Base-by-base conservation (phyloP, 2,113 vertebrate species). In the Xiphophorus maculatus region DNA sequence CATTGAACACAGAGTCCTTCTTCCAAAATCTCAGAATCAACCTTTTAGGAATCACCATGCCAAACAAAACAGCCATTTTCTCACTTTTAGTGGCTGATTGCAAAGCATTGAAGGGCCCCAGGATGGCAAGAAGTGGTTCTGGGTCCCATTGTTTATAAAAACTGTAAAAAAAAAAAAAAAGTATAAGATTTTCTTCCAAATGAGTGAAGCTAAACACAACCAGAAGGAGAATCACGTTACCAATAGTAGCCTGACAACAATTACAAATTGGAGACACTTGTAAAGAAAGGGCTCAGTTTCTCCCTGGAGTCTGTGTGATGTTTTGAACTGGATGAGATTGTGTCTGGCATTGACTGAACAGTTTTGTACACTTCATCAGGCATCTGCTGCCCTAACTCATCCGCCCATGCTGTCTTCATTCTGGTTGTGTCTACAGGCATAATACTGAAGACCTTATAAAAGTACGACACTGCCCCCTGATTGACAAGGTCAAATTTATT, bases 291-390 rank as follows among this genome's bases (percentile, higher is more conserved):
- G 14, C 13, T 17, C 27, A 74, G 22, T n/a, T 64, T 66, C 32
- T 65, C 40, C 9, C 61, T 0, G 2, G 29, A 65, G 13, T 73
- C 64, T 66, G 37, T 67, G 51, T 40, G 33, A 4, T 5, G 44
- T 54, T 54, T 54, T 69, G 28, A 54, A 69, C 44, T 69, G 44
- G 25, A 25, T 69, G 15, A 35, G 33, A 54, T 66, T 42, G 13
- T 66, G 0, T 13, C 32, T 66, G 14, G 64, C 44, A 66, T 74
- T 74, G 5, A 66, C 63, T 74, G 27, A 58, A 54, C 63, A 40
- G 5, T 37, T 28, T 28, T 28, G 28, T 28, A 28, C 28, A 28
- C 28, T 28, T 60, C 19, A 37, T 58, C n/a, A 17, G 37, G 11
- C 40, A 37, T 2, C 29, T 30, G 51, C 17, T 25, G 0, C 14